These are phyloP conservation scores for Pocillopora damicornis DNA, from an alignment of 64 coral and sea anemone genomes.

Conservation along the genomic window DNA sequence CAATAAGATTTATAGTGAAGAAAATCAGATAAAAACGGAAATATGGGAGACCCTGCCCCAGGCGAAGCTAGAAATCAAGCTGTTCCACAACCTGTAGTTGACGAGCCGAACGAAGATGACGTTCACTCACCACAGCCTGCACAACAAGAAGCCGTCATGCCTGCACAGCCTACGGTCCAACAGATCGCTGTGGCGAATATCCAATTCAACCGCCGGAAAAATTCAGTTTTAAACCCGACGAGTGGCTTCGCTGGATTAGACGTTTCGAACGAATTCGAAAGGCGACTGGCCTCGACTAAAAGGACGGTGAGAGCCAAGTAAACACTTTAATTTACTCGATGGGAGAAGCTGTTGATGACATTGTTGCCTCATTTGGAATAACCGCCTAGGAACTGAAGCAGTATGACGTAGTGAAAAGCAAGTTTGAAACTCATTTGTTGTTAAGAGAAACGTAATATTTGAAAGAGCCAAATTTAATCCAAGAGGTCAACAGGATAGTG, in stretches of 20 bases:
- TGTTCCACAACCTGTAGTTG: background rate
- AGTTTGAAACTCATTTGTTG: conserved; percentile 30
- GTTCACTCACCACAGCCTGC: too few species aligned
- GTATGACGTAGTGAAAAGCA: conserved; percentile 10
- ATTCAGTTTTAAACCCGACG: too few species aligned
- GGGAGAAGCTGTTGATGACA: conserved; percentile 49
- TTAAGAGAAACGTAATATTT: conserved; percentile 16
- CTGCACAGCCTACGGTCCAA: too few species aligned
- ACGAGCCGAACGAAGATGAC: too few species aligned
- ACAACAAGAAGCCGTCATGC: too few species aligned
- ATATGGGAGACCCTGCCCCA: background rate
- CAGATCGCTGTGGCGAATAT: too few species aligned
- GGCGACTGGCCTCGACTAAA: too few species aligned
- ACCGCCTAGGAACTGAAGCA: conserved; percentile 23
- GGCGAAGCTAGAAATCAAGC: background rate
- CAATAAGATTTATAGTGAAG: conserved; percentile 3
- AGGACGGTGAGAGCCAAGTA: background rate
- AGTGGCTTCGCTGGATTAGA: too few species aligned
- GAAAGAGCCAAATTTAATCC: conserved; percentile 42
- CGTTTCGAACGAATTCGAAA: too few species aligned
- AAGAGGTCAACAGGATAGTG: conserved; percentile 12
- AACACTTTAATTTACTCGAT: conserved; percentile 51
- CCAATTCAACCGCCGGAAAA: too few species aligned
- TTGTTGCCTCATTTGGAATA: conserved; percentile 21
- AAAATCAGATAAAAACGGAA: background rate